Percentiles rank a stretch among this genome's conserved stretches.
Conservation (phyloP, 1,140 invertebrate species). For the Artemia franciscana region DNA sequence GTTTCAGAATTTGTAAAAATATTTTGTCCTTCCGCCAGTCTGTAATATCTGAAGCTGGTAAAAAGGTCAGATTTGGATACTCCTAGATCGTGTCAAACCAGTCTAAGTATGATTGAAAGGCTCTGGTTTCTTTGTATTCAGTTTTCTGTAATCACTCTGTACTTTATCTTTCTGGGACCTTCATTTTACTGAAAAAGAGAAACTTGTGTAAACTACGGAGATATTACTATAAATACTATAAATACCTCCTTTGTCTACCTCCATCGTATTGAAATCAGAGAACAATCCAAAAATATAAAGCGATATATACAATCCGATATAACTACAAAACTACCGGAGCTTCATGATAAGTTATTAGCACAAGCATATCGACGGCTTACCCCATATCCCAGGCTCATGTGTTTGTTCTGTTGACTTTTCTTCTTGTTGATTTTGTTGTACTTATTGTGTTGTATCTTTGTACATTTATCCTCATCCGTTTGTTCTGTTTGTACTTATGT, state of each 20-base stretch:
- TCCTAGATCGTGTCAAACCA: background rate
- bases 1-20: background rate
- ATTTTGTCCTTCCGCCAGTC: background rate
- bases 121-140: background rate
- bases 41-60: background rate
- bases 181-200: background rate
- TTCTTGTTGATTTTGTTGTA: background rate
- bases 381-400: background rate
- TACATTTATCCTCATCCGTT: too few relatives aligned
- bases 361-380: background rate
- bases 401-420: background rate
- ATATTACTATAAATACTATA: background rate
- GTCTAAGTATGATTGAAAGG: background rate
- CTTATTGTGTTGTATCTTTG: too few relatives aligned
- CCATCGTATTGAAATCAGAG: background rate
- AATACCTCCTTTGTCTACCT: background rate
- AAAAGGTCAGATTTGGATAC: background rate
- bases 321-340: background rate
- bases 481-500: too few relatives aligned
- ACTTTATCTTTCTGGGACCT: background rate
- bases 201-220: background rate
- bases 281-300: background rate
- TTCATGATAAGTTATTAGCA: background rate
- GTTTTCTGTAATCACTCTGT: background rate
- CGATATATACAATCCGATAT: too few relatives aligned